Evolutionary conservation across 2,797 vertebrate species (phyloP).

Genomic region (Lacerta viridis): DNA sequence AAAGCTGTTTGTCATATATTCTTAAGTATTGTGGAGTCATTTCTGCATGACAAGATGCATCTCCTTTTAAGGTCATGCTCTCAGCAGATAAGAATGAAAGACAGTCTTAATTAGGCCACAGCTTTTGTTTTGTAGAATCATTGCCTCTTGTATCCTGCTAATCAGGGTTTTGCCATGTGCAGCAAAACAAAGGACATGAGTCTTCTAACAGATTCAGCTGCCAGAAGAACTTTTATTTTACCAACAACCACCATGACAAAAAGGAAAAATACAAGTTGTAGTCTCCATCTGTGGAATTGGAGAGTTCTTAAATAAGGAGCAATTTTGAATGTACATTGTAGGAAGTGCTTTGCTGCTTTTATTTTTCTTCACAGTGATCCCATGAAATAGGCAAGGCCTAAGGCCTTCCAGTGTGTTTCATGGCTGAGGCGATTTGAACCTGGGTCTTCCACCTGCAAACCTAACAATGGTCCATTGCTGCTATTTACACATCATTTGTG

Average conservation of each 20-base stretch:
- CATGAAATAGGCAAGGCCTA: not conserved
- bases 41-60: slow-evolving; percentile 1
- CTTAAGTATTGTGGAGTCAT: not conserved
- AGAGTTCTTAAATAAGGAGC: slow-evolving; percentile 4
- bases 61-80: not conserved
- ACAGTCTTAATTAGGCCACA: not conserved
- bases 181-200: not conserved
- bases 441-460: not conserved
- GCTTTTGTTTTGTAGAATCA: not conserved
- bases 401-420: not conserved
- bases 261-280: not conserved
- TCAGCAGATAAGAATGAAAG: slow-evolving; percentile 30
- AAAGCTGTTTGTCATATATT: not conserved
- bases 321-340: not conserved
- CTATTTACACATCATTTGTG: not conserved
- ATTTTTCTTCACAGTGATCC: not conserved
- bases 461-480: not conserved
- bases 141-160: not conserved
- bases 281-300: not conserved
- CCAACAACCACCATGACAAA: not conserved
- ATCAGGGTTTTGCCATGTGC: not conserved
- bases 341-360: not conserved
- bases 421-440: not conserved
- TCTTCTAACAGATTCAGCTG: not conserved
- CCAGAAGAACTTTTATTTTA: not conserved